These are phyloP conservation scores for Mesoligia furuncula DNA, from an alignment of 2,888 invertebrate genomes.

Conservation along the genomic window DNA sequence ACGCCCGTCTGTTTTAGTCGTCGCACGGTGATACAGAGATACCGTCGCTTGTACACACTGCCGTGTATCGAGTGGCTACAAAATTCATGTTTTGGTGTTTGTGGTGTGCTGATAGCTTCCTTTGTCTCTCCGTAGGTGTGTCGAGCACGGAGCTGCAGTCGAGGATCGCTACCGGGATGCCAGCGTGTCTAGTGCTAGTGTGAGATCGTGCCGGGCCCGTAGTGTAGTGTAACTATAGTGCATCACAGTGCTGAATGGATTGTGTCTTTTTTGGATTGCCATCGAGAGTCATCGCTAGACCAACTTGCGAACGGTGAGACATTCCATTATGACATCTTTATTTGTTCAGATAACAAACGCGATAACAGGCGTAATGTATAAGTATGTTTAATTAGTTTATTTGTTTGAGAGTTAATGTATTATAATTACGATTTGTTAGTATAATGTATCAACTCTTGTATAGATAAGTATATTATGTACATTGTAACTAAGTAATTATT, in stretches of 20 bases:
- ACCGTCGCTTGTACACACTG: constrained; percentile 58
- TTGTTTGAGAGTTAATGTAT: constrained; percentile 50
- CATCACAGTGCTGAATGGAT: constrained; percentile 87
- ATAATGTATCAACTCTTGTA: constrained; percentile 26
- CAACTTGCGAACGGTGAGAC: constrained; percentile 88
- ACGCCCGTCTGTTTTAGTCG: constrained; percentile 71
- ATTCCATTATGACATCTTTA: constrained; percentile 58
- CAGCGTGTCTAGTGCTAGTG: constrained; percentile 88
- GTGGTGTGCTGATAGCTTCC: constrained; percentile 79
- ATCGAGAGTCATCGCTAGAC: constrained; percentile 87
- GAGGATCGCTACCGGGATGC: constrained; percentile 82
- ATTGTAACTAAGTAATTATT: constrained; percentile 25
- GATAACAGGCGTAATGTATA: constrained; percentile 44
- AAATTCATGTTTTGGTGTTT: constrained; percentile 79
- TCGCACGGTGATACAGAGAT: constrained; percentile 25
- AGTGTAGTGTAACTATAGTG: constrained; percentile 89
- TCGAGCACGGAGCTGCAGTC: constrained; percentile 67
- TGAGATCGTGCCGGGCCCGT: constrained; percentile 83
- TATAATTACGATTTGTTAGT: constrained; percentile 49
- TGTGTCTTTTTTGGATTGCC: constrained; percentile 89
- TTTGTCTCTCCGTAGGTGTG: constrained; percentile 87
- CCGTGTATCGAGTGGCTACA: constrained; percentile 72
- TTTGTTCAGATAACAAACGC: constrained; percentile 52
- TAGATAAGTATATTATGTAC: constrained; percentile 28
- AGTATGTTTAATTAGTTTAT: constrained; percentile 53